Evolutionary conservation across 2,888 invertebrate species (phyloP).

Genomic region (Hydriomena furcata): DNA sequence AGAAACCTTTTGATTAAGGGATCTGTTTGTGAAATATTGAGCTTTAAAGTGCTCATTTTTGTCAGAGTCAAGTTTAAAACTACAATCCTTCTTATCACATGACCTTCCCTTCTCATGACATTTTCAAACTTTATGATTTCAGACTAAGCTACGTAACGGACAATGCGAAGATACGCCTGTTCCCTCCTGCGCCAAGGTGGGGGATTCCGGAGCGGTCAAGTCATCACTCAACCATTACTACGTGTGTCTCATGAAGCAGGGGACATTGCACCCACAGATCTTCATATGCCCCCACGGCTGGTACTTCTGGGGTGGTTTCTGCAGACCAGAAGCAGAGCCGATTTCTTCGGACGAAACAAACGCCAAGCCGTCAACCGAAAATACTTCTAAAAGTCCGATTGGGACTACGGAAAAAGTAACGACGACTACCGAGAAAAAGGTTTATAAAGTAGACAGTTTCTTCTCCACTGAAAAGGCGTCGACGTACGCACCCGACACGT

Average conservation of each 20-base stretch:
- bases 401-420: not conserved
- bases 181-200: slow-evolving; percentile 59
- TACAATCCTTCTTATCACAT: too few relatives aligned
- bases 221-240: slow-evolving; percentile 70
- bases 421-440: slow-evolving; percentile 31
- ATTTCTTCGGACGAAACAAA: too few relatives aligned
- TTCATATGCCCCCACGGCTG: slow-evolving; percentile 76
- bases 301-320: slow-evolving; percentile 67
- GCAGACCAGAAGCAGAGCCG: slow-evolving; percentile 52
- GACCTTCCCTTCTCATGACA: too few relatives aligned
- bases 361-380: too few relatives aligned
- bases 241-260: slow-evolving; percentile 61
- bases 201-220: slow-evolving; percentile 58
- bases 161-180: slow-evolving; percentile 63
- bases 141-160: slow-evolving; percentile 61
- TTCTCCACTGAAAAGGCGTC: slow-evolving; percentile 66
- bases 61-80: too few relatives aligned
- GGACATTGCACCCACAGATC: slow-evolving; percentile 60
- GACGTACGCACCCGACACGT: slow-evolving; percentile 64
- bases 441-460: slow-evolving; percentile 50
- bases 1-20: too few relatives aligned
- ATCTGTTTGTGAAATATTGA: too few relatives aligned
- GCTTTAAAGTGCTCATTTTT: too few relatives aligned
- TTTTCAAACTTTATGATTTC: slow-evolving; percentile 25
- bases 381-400: too few relatives aligned